These are phyloP conservation scores for Parus major DNA, from an alignment of 2,113 vertebrate genomes.

Conservation along the genomic window DNA sequence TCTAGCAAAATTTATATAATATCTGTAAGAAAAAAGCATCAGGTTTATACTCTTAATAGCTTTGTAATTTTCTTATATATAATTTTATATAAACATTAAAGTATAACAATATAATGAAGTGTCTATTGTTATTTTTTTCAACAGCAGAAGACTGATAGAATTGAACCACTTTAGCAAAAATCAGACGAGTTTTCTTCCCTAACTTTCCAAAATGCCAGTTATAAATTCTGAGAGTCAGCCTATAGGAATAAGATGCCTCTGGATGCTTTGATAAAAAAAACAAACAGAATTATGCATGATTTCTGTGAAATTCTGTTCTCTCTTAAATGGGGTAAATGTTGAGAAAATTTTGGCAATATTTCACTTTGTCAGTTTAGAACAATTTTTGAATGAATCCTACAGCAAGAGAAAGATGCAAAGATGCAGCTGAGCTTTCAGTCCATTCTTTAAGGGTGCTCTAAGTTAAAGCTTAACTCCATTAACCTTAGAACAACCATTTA, in stretches of 20 bases:
- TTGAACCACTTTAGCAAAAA: background rate
- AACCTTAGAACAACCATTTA: background rate
- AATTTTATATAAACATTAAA: background rate
- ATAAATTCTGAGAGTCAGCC: background rate
- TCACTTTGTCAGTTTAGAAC: background rate
- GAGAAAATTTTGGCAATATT: background rate
- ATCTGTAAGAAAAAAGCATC: background rate
- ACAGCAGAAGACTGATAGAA: background rate
- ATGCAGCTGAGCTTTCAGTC: background rate
- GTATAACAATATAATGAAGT: background rate
- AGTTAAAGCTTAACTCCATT: background rate
- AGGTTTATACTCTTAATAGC: background rate
- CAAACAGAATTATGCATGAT: background rate
- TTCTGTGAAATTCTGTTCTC: background rate
- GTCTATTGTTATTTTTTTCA: background rate
- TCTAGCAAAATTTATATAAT: background rate
- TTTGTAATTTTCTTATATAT: background rate
- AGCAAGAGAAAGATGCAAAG: background rate
- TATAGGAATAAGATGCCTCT: background rate
- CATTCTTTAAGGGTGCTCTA: background rate
- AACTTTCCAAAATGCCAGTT: background rate
- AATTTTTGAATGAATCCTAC: background rate
- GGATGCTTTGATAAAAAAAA: background rate
- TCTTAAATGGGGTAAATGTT: background rate
- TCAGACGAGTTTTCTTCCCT: background rate